Percentiles rank a stretch among this genome's conserved stretches.
Conservation (phyloP, 2,797 vertebrate genomes). For the Tangara arthus region DNA sequence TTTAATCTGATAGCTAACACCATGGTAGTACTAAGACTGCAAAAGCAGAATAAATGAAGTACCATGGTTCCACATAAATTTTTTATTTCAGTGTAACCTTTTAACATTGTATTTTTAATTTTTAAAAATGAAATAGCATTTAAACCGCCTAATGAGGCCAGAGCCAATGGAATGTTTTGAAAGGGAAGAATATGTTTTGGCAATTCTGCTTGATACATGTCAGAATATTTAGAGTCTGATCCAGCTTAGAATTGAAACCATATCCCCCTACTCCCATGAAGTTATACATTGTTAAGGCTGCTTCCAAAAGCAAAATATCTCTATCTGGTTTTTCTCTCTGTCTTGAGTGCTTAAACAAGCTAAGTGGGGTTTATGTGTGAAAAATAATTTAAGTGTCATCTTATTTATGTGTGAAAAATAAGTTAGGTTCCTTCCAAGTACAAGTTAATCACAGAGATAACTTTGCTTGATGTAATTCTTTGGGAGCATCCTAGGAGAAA, state of each 20-base stretch:
- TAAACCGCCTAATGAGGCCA: not conserved
- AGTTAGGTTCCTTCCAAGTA: not conserved
- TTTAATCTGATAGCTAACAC: not conserved
- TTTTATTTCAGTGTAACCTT: not conserved
- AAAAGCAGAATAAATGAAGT: not conserved
- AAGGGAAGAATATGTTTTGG: constrained; percentile 58
- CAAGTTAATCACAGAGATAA: not conserved
- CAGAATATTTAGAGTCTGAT: constrained; percentile 60
- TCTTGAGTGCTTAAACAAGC: constrained; percentile 21
- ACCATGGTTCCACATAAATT: not conserved
- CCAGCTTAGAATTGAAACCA: constrained; percentile 72
- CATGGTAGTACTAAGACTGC: not conserved
- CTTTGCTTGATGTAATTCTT: not conserved
- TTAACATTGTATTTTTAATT: constrained; percentile 27
- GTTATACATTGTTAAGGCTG: constrained; percentile 23
- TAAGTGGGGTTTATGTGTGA: not conserved
- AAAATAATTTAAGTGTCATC: not conserved
- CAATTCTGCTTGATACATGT: constrained; percentile 35
- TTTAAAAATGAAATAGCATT: constrained; percentile 1
- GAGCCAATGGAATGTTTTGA: constrained; percentile 55
- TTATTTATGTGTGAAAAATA: not conserved
- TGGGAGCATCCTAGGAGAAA: not conserved
- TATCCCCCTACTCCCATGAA: constrained; percentile 20
- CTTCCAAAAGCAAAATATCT: constrained; percentile 56
- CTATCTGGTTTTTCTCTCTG: constrained; percentile 19